Percentiles rank a stretch among this genome's conserved stretches.
Conservation (phyloP, 2,113 vertebrate genomes). For the Elachura formosa region DNA sequence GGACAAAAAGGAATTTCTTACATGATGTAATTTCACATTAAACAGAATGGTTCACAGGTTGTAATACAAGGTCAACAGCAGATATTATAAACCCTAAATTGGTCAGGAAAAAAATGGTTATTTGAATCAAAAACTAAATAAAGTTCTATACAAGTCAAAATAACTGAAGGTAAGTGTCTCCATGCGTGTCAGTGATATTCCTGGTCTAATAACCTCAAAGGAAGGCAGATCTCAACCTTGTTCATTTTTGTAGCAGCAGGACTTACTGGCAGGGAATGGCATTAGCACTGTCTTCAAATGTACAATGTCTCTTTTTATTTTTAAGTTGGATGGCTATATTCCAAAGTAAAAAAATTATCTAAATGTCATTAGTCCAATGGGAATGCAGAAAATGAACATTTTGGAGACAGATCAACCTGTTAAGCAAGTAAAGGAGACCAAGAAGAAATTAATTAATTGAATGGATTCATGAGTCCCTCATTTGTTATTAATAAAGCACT, state of each 20-base stretch:
- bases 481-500: conserved; percentile 57
- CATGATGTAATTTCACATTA: conserved; percentile 65
- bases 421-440: conserved; percentile 36
- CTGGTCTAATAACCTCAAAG: neutral
- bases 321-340: conserved; percentile 23
- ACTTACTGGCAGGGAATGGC: conserved; percentile 30
- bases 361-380: conserved; percentile 48
- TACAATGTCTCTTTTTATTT: neutral
- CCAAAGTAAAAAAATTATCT: conserved; percentile 16
- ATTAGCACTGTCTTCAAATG: neutral
- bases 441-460: conserved; percentile 58
- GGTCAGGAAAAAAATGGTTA: conserved; percentile 35
- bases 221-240: neutral
- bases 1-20: conserved; percentile 61
- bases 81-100: conserved; percentile 53
- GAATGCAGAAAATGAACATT: conserved; percentile 57
- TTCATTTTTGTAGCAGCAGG: neutral
- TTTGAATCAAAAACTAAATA: conserved; percentile 64
- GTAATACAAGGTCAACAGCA: conserved; percentile 51
- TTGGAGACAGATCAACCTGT: conserved; percentile 57
- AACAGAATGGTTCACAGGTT: conserved; percentile 54
- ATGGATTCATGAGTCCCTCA: conserved; percentile 16
- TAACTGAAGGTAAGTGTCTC: neutral
- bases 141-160: conserved; percentile 10
- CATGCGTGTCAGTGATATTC: neutral